These are phyloP conservation scores for Temnopleurus reevesii DNA, from an alignment of 53 echinoderm and acorn worm species.

Conservation along the genomic window DNA sequence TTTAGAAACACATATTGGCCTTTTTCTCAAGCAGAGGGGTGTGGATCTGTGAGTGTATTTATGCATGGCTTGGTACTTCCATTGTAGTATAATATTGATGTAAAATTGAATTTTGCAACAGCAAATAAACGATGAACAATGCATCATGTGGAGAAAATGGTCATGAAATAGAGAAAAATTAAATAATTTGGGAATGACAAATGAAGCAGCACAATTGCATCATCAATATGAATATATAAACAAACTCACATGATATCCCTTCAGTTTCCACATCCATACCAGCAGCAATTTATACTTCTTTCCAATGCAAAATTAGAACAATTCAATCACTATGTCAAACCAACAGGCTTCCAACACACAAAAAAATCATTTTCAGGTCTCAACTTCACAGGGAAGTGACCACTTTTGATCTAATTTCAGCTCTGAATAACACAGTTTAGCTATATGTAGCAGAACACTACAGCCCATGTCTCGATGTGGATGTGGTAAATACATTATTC, in stretches of 20 bases:
- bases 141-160: too few relatives aligned
- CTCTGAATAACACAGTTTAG: slow-evolving; percentile 16
- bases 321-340: not conserved
- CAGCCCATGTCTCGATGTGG: not conserved
- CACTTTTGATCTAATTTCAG: slow-evolving; percentile 12
- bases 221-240: too few relatives aligned
- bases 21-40: too few relatives aligned
- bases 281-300: not conserved
- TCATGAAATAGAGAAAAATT: too few relatives aligned
- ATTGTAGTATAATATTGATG: too few relatives aligned
- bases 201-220: too few relatives aligned
- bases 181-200: too few relatives aligned
- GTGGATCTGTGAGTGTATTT: too few relatives aligned
- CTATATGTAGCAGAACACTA: not conserved
- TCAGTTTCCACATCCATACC: not conserved
- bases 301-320: not conserved
- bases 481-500: slow-evolving; percentile 35
- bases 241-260: slow-evolving; percentile 4
- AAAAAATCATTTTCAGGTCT: slow-evolving; percentile 2
- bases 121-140: too few relatives aligned
- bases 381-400: not conserved
- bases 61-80: too few relatives aligned
- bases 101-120: too few relatives aligned
- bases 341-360: not conserved
- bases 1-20: too few relatives aligned